These are phyloP conservation scores for Liodrosophila aerea DNA, from an alignment of 2,888 invertebrate species.

Conservation along the genomic window DNA sequence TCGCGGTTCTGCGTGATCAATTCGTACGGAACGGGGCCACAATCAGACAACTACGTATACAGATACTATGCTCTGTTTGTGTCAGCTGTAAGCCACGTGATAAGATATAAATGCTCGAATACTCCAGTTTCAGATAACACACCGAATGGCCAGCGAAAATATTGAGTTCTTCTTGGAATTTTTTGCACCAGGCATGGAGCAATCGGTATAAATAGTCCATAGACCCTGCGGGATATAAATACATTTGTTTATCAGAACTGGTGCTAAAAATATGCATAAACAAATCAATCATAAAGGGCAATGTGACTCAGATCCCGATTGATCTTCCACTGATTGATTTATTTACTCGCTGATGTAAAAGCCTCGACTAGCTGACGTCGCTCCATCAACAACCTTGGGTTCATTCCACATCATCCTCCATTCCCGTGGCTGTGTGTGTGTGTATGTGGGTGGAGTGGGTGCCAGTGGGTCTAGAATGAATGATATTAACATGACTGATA, in stretches of 20 bases:
- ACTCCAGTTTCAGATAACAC: not conserved
- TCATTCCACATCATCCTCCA: not conserved
- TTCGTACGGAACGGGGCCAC: slow-evolving; percentile 3
- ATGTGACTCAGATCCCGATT: slow-evolving; percentile 17
- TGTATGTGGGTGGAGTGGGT: slow-evolving; percentile 23
- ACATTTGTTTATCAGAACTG: slow-evolving; percentile 28
- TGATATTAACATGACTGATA: slow-evolving; percentile 26
- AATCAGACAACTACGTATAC: slow-evolving; percentile 1
- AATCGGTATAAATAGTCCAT: slow-evolving; percentile 44
- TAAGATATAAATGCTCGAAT: slow-evolving; percentile 38
- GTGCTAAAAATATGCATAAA: slow-evolving; percentile 35
- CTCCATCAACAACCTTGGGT: too few species aligned
- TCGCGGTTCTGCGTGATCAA: slow-evolving; percentile 20
- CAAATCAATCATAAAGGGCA: slow-evolving; percentile 58
- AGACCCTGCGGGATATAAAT: slow-evolving; percentile 26
- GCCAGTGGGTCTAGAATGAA: slow-evolving; percentile 37
- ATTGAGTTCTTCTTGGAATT: slow-evolving; percentile 34
- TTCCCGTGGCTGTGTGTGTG: slow-evolving; percentile 14
- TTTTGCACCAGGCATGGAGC: slow-evolving; percentile 23
- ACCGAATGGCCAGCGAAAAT: not conserved
- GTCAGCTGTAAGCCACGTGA: slow-evolving; percentile 35
- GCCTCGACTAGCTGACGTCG: slow-evolving; percentile 3
- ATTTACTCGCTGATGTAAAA: slow-evolving; percentile 46
- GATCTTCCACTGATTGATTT: slow-evolving; percentile 58
- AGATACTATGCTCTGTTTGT: slow-evolving; percentile 16